These are phyloP conservation scores for Alexandromys fortis DNA, from an alignment of 2,113 vertebrate species.

Conservation along the genomic window DNA sequence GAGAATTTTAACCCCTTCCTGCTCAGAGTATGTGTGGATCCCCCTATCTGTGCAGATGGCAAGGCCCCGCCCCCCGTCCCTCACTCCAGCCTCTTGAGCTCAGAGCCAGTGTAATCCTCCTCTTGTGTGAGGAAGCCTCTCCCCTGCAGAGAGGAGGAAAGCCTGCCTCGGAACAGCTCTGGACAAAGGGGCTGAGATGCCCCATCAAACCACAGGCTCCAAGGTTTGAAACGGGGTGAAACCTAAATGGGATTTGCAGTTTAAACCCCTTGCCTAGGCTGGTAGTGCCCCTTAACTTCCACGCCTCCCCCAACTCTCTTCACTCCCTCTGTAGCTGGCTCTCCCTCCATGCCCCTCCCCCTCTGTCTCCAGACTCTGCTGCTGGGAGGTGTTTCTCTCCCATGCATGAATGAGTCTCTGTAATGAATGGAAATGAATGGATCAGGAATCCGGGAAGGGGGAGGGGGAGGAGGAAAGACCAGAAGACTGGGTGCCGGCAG, in stretches of 20 bases:
- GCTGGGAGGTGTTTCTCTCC: conserved; percentile 84
- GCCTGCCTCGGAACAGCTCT: conserved; percentile 78
- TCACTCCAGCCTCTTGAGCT: conserved; percentile 82
- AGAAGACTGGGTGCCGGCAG: conserved; percentile 69
- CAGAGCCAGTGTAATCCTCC: conserved; percentile 84
- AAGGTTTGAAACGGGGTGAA: conserved; percentile 79
- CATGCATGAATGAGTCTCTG: conserved; percentile 85
- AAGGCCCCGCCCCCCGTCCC: conserved; percentile 80
- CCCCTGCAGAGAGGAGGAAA: conserved; percentile 83
- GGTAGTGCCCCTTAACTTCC: conserved; percentile 74
- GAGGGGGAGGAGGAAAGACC: conserved; percentile 75
- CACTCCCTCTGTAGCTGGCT: conserved; percentile 72
- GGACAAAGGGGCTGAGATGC: conserved; percentile 83
- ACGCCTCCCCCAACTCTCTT: conserved; percentile 80
- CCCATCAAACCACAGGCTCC: conserved; percentile 75
- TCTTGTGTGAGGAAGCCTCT: conserved; percentile 83
- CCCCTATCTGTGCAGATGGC: conserved; percentile 83
- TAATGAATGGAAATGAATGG: conserved; percentile 85
- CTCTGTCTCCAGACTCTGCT: conserved; percentile 82
- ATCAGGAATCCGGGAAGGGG: conserved; percentile 80
- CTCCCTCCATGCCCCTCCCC: conserved; percentile 79
- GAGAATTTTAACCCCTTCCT: conserved; percentile 81
- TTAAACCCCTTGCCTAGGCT: conserved; percentile 72
- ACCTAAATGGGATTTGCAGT: conserved; percentile 67
- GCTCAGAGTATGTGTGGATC: conserved; percentile 69